Base-by-base conservation (phyloP, 2,113 vertebrate genomes). In the Bos indicus region DNA sequence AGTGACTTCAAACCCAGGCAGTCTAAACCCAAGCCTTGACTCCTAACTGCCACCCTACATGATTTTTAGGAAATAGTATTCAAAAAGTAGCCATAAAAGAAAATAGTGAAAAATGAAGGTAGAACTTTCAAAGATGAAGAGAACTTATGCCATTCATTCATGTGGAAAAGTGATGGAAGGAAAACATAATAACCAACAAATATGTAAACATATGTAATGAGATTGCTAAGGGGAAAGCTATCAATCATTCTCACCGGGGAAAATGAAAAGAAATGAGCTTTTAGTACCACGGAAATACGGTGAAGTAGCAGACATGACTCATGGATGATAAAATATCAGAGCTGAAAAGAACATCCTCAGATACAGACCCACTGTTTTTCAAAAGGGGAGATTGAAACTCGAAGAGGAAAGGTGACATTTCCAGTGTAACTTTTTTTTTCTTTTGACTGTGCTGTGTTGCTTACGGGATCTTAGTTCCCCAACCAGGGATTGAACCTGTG, bases 121-220 rank as follows among this genome's bases (percentile, higher is more conserved):
- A 60, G 51, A 94, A 54, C 71, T 96, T 95, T 85, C 36, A 40
- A 91, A 96, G 85, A 95, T 95, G 91, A 94, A 80, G 67, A 86
- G 86, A 96, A 95, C 43, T 78, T 94, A 83, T 9, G n/a, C 25
- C n/a, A 16, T 85, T 95, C 90, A 96, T 96, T 97, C 81, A 88
- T 81, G 78, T 94, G 82, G 59, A 95, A 96, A 97, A 95, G 90
- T 81, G 78, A 96, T 56, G 25, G 91, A 93, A 93, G 67, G 91
- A 85, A 96, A 97, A 95, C 78, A 91, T 96, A 96, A 97, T 96
- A 92, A 95, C 77, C 57, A 97, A 74, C 87, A 97, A 94, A 94
- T 97, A 97, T 97, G 96, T 97, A 97, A 97, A 97, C 97, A 74
- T 95, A 83, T 81, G 26, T 97, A 91, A 97, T 95, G 91, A 96